Percentiles rank a stretch among this genome's conserved stretches.
phyloP scores from a whole-genome alignment of 2,888 invertebrate species.

The Cosmia trapezina region DNA sequence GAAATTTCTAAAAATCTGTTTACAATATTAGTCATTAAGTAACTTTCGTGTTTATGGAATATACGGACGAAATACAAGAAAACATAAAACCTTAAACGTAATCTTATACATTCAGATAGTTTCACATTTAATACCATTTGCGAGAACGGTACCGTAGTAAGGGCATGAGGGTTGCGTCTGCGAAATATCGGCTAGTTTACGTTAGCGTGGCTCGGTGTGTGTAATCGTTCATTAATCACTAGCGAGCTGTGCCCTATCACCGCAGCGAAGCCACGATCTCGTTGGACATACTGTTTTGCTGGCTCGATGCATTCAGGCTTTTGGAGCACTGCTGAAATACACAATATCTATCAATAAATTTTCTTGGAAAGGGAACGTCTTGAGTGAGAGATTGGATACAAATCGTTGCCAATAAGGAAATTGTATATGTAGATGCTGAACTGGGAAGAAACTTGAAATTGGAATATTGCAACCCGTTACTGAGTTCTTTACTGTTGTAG shows the following conservation, averaged over 20 bases:
- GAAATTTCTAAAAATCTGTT: background rate
- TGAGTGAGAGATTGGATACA: slow-evolving; percentile 52
- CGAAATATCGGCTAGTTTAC: slow-evolving; percentile 85
- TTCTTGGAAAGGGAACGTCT: slow-evolving; percentile 45
- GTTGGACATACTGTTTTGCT: slow-evolving; percentile 89
- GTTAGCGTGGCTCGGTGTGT: slow-evolving; percentile 76
- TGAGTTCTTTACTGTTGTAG: slow-evolving; percentile 6
- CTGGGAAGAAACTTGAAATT: slow-evolving; percentile 31
- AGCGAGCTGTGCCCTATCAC: slow-evolving; percentile 86
- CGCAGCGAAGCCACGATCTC: slow-evolving; percentile 89
- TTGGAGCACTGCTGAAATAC: slow-evolving; percentile 89
- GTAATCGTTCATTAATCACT: slow-evolving; percentile 86
- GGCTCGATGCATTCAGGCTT: slow-evolving; percentile 87
- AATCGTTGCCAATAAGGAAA: slow-evolving; percentile 59
- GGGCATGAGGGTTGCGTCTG: slow-evolving; percentile 68
- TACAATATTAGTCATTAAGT: background rate
- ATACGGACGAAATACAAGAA: background rate
- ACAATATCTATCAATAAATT: slow-evolving; percentile 67
- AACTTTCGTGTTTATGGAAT: background rate
- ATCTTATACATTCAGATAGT: background rate
- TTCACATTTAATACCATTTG: background rate
- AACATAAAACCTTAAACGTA: slow-evolving; percentile 1
- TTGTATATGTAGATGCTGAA: slow-evolving; percentile 43
- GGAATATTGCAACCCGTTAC: slow-evolving; percentile 31
- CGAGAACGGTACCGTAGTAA: slow-evolving; percentile 53